Evolutionary conservation across 2,113 vertebrate genomes (phyloP).

Genomic region (Hippocampus guttulatus): DNA sequence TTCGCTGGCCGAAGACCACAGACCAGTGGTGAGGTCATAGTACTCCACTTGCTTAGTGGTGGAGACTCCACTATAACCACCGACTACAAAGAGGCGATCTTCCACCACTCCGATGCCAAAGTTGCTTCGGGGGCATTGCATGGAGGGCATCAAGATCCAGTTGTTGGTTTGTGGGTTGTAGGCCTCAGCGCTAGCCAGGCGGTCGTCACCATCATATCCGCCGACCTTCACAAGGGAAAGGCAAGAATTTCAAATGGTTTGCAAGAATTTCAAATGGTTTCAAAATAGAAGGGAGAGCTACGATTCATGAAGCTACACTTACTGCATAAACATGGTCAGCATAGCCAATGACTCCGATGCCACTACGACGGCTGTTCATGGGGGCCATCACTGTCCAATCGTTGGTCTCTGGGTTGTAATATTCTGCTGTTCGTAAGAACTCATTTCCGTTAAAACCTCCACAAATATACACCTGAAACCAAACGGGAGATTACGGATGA

Average conservation of each 20-base stretch:
- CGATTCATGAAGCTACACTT: slow-evolving; percentile 12
- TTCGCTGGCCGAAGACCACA: slow-evolving; percentile 68
- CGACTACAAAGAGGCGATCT: slow-evolving; percentile 43
- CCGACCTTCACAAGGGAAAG: slow-evolving; percentile 76
- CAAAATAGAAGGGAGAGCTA: slow-evolving; percentile 25
- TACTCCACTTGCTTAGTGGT: slow-evolving; percentile 34
- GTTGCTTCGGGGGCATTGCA: slow-evolving; percentile 78
- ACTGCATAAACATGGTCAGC: slow-evolving; percentile 25
- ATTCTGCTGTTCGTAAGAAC: slow-evolving; percentile 69
- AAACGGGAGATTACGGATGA: neutral
- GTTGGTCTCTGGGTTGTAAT: slow-evolving; percentile 29
- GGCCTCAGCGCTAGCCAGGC: slow-evolving; percentile 48
- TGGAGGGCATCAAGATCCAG: slow-evolving; percentile 76
- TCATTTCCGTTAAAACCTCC: slow-evolving; percentile 81
- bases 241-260: neutral
- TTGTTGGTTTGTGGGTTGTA: slow-evolving; percentile 65
- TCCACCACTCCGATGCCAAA: slow-evolving; percentile 81
- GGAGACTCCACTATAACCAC: slow-evolving; percentile 46
- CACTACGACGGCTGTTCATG: slow-evolving; percentile 30
- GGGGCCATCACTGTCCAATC: slow-evolving; percentile 38
- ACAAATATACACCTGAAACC: slow-evolving; percentile 81
- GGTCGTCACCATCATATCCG: slow-evolving; percentile 76
- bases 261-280: neutral
- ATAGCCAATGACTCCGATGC: slow-evolving; percentile 20
- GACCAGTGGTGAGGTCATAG: slow-evolving; percentile 46